A percentile compares a stretch with the other conserved stretches of the same genome.
phyloP scores from a whole-genome alignment of 2,888 invertebrate species.

The Oscheius sp. region DNA sequence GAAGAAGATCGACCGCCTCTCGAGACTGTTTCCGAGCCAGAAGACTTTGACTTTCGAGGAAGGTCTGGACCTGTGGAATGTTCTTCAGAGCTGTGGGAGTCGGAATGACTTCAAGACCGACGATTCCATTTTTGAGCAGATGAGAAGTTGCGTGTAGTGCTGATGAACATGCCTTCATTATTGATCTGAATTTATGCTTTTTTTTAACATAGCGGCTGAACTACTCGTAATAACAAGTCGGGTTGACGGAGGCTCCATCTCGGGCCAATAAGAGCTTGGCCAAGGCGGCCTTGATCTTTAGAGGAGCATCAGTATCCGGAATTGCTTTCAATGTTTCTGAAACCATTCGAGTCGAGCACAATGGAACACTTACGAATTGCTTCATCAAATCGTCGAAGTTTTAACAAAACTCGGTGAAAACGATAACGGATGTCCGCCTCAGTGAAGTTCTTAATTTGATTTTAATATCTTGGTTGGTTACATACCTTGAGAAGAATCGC shows the following conservation, averaged over 20 bases:
- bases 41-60: background rate
- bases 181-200: too few species aligned
- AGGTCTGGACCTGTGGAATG: background rate
- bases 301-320: background rate
- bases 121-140: background rate
- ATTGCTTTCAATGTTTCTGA: slow-evolving; percentile 13
- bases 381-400: slow-evolving; percentile 23
- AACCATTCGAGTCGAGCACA: background rate
- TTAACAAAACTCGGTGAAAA: slow-evolving; percentile 13
- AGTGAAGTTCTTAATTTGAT: slow-evolving; percentile 18
- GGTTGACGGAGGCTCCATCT: slow-evolving; percentile 5
- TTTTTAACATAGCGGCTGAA: too few species aligned
- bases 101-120: background rate
- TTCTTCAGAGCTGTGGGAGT: background rate
- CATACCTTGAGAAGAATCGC: background rate
- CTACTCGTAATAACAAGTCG: background rate
- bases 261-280: background rate
- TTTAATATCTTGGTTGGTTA: background rate
- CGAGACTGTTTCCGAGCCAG: background rate
- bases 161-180: too few species aligned
- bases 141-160: too few species aligned
- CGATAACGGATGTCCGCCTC: slow-evolving; percentile 24
- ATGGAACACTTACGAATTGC: slow-evolving; percentile 16
- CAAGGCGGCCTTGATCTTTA: slow-evolving; percentile 17
- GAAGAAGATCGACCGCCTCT: background rate